These are phyloP conservation scores for Cryptocheilus praepositus DNA, from an alignment of 2,888 invertebrate genomes.

Conservation along the genomic window DNA sequence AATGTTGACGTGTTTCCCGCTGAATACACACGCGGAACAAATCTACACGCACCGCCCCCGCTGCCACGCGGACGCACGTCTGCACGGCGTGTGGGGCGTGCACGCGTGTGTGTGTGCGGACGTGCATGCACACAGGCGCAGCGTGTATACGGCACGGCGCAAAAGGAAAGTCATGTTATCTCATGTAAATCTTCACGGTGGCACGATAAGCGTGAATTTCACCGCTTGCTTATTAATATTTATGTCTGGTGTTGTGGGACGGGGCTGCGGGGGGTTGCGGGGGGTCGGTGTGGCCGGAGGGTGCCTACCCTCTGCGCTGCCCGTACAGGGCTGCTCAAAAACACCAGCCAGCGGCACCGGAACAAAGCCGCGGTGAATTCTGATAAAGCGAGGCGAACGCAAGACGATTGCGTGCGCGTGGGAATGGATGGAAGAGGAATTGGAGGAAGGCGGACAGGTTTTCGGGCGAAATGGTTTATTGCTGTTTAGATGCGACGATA, in stretches of 20 bases:
- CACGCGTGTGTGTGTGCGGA: no score
- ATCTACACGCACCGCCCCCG: slow-evolving; percentile 9
- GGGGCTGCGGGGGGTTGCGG: background rate
- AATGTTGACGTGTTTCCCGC: slow-evolving; percentile 58
- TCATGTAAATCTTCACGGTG: slow-evolving; percentile 69
- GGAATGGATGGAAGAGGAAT: slow-evolving; percentile 21
- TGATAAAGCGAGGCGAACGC: slow-evolving; percentile 6
- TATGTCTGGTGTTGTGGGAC: slow-evolving; percentile 58
- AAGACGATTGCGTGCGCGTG: slow-evolving; percentile 18
- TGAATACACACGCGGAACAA: slow-evolving; percentile 42
- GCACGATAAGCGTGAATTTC: slow-evolving; percentile 70
- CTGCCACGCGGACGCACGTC: background rate
- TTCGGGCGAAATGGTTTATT: no score
- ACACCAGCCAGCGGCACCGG: slow-evolving; percentile 1
- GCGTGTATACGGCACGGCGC: slow-evolving; percentile 39
- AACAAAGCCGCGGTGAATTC: slow-evolving; percentile 18
- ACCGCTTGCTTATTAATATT: slow-evolving; percentile 69
- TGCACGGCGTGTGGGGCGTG: no score
- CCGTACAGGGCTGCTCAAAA: slow-evolving; percentile 47
- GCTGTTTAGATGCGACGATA: no score
- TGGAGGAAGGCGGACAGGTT: no score
- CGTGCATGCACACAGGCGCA: slow-evolving; percentile 27
- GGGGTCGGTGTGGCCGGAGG: slow-evolving; percentile 27
- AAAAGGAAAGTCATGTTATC: slow-evolving; percentile 66
- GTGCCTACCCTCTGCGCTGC: slow-evolving; percentile 27